phyloP scores from a whole-genome alignment of 2,888 invertebrate genomes.

The Oscheius sp. region DNA sequence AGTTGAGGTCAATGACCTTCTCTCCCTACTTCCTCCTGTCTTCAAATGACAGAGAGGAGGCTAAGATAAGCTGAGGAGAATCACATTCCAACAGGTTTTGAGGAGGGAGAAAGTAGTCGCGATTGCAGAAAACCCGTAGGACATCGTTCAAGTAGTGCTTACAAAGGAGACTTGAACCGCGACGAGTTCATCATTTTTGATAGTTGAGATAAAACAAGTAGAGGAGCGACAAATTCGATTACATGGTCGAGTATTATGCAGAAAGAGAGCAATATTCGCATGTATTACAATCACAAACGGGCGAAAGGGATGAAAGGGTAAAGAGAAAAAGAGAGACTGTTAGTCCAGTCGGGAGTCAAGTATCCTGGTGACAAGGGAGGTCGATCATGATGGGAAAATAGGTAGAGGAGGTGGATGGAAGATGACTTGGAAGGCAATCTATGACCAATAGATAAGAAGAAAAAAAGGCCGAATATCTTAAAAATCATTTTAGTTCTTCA shows the following conservation, averaged over 20 bases:
- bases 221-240: constrained; percentile 10
- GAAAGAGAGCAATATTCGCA: not conserved
- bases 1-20: not conserved
- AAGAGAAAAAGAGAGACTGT: not conserved
- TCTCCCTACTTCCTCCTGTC: not conserved
- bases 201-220: not conserved
- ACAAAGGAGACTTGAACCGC: not conserved
- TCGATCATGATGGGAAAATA: not conserved
- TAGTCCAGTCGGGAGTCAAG: too few relatives aligned
- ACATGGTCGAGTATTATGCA: not conserved
- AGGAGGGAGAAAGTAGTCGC: not conserved
- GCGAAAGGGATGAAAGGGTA: not conserved
- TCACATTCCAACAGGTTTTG: constrained; percentile 1
- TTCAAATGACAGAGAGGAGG: not conserved
- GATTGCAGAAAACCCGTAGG: not conserved
- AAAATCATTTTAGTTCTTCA: not conserved
- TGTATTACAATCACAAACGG: not conserved
- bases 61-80: not conserved
- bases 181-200: too few relatives aligned
- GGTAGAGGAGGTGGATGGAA: not conserved
- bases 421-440: not conserved
- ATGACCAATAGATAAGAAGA: not conserved
- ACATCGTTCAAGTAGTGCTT: not conserved
- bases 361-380: too few relatives aligned
- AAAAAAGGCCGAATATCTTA: not conserved